These are phyloP conservation scores for Stomorhina lunata DNA, from an alignment of 2,888 invertebrate species.

Conservation along the genomic window DNA sequence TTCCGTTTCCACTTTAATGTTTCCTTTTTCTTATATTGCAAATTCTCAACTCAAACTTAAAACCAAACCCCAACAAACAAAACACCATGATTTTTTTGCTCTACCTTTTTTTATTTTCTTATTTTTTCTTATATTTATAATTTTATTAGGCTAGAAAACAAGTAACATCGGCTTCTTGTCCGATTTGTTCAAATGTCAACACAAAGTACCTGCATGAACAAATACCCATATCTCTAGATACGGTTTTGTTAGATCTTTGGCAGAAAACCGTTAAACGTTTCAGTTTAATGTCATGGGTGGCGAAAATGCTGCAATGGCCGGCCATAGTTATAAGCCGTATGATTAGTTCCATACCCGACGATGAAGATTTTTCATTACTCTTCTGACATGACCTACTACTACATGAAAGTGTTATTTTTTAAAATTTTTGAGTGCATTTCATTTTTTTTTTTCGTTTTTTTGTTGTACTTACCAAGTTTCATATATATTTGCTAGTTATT, in stretches of 20 bases:
- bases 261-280: conserved; percentile 74
- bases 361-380: conserved; percentile 73
- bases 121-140: conserved; percentile 67
- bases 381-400: conserved; percentile 62
- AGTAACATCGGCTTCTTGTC: conserved; percentile 68
- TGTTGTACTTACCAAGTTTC: conserved; percentile 47
- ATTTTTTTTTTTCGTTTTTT: conserved; percentile 35
- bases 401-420: conserved; percentile 37
- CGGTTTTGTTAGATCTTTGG: conserved; percentile 76
- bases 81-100: conserved; percentile 61
- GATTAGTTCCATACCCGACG: conserved; percentile 75
- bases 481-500: not conserved
- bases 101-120: conserved; percentile 69
- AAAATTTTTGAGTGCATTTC: conserved; percentile 57
- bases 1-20: conserved; percentile 54
- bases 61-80: conserved; percentile 3
- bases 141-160: conserved; percentile 74
- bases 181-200: conserved; percentile 77
- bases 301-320: conserved; percentile 78
- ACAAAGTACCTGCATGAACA: conserved; percentile 77
- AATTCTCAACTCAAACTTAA: conserved; percentile 15
- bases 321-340: conserved; percentile 77
- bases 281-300: conserved; percentile 75
- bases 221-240: conserved; percentile 76
- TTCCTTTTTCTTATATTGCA: conserved; percentile 28